These are phyloP conservation scores for Lates calcarifer DNA, from an alignment of 2,113 vertebrate species.

Conservation along the genomic window DNA sequence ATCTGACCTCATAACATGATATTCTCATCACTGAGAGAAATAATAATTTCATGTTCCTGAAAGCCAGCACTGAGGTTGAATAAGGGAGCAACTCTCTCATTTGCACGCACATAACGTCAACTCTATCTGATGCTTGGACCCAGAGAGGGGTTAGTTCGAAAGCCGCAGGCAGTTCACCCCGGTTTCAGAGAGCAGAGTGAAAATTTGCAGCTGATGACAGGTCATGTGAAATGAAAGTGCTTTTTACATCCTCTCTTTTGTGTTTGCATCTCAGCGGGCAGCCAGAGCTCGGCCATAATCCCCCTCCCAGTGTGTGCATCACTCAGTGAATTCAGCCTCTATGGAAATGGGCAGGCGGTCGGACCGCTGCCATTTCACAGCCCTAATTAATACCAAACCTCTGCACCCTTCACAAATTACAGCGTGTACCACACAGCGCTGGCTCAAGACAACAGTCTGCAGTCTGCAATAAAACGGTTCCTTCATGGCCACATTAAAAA, in stretches of 20 bases:
- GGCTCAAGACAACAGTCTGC: constrained; percentile 72
- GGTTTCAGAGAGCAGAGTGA: constrained; percentile 71
- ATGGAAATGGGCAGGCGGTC: constrained; percentile 76
- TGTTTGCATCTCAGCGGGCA: constrained; percentile 75
- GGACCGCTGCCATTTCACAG: constrained; percentile 72
- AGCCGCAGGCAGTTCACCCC: constrained; percentile 72
- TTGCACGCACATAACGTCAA: constrained; percentile 62
- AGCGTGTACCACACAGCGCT: constrained; percentile 72
- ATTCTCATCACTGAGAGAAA: constrained; percentile 59
- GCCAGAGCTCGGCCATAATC: constrained; percentile 72
- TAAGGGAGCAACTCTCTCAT: constrained; percentile 60
- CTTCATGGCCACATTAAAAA: constrained; percentile 80
- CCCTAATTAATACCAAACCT: constrained; percentile 85
- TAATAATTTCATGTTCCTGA: constrained; percentile 58
- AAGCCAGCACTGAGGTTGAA: constrained; percentile 56
- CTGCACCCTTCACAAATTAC: constrained; percentile 79
- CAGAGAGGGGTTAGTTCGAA: constrained; percentile 57
- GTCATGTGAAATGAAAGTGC: constrained; percentile 78
- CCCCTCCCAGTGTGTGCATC: constrained; percentile 75
- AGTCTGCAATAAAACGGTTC: constrained; percentile 78
- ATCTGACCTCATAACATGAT: constrained; percentile 63
- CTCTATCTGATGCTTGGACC: constrained; percentile 60
- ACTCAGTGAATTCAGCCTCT: constrained; percentile 78
- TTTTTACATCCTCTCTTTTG: constrained; percentile 76
- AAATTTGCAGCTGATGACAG: constrained; percentile 84